These are phyloP conservation scores for Macropus fuliginosus DNA, from an alignment of 2,797 vertebrate genomes.

Conservation along the genomic window DNA sequence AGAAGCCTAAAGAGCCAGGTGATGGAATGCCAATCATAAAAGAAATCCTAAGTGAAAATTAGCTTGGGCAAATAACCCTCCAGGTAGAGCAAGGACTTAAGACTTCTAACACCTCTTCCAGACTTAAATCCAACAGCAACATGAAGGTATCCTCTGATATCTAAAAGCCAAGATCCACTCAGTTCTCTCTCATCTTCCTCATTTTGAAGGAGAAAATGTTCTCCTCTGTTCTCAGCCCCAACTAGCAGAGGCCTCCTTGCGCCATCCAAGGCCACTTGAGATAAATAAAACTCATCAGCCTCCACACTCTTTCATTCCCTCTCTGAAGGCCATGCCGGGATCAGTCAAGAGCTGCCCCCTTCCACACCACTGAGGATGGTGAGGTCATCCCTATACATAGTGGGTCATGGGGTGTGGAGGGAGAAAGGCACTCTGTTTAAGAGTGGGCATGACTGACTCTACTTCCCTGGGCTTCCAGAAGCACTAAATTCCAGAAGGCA, in stretches of 20 bases:
- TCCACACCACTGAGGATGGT: slow-evolving; percentile 45
- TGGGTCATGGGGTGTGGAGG: slow-evolving; percentile 31
- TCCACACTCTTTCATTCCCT: slow-evolving; percentile 60
- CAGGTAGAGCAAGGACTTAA: not conserved
- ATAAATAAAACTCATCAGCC: slow-evolving; percentile 46
- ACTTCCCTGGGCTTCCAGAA: slow-evolving; percentile 44
- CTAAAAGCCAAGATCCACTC: not conserved
- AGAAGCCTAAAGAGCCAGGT: not conserved
- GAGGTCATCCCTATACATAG: slow-evolving; percentile 69
- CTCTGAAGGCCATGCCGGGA: slow-evolving; percentile 43
- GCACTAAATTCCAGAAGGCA: not conserved
- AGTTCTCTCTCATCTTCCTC: not conserved
- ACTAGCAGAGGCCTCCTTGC: not conserved
- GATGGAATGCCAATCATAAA: not conserved
- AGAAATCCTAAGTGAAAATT: not conserved
- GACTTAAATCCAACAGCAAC: not conserved
- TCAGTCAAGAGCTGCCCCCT: slow-evolving; percentile 52
- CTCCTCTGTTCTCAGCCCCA: not conserved
- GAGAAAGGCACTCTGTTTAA: slow-evolving; percentile 69
- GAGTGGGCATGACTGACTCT: slow-evolving; percentile 27
- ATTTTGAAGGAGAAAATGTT: not conserved
- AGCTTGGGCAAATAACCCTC: not conserved
- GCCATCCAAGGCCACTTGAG: slow-evolving; percentile 46
- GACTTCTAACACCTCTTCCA: not conserved
- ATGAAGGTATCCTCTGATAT: not conserved